Evolutionary conservation across 2,797 vertebrate genomes (phyloP).

Genomic region (Taeniopygia guttata): DNA sequence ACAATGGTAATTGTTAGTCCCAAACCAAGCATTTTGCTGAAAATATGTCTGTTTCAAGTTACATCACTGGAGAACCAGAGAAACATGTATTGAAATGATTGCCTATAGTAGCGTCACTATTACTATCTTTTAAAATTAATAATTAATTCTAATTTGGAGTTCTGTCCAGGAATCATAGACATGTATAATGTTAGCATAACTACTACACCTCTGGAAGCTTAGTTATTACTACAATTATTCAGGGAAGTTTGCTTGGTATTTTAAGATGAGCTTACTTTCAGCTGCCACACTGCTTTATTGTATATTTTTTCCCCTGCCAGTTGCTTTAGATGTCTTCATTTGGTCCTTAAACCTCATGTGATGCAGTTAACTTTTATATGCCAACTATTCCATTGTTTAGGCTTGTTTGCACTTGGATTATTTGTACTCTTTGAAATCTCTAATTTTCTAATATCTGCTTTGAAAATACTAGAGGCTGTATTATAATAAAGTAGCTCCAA

Average conservation of each 20-base stretch:
- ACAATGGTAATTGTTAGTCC: accelerated
- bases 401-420: not conserved
- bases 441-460: not conserved
- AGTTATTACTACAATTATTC: not conserved
- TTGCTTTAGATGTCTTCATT: not conserved
- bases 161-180: not conserved
- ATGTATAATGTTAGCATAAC: not conserved
- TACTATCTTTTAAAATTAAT: not conserved
- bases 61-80: not conserved
- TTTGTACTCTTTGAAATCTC: not conserved
- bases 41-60: accelerated
- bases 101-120: not conserved
- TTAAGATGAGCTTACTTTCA: not conserved
- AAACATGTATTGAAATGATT: not conserved
- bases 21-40: accelerated
- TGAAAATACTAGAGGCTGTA: not conserved
- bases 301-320: accelerated
- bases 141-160: not conserved
- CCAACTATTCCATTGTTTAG: not conserved
- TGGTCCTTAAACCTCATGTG: not conserved
- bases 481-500: not conserved
- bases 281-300: not conserved
- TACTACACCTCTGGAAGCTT: not conserved
- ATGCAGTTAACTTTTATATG: not conserved
- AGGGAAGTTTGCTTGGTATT: not conserved